Percentiles rank a stretch among this genome's conserved stretches.
phyloP scores from a whole-genome alignment of 2,888 invertebrate species.

The Eudemis profundana region DNA sequence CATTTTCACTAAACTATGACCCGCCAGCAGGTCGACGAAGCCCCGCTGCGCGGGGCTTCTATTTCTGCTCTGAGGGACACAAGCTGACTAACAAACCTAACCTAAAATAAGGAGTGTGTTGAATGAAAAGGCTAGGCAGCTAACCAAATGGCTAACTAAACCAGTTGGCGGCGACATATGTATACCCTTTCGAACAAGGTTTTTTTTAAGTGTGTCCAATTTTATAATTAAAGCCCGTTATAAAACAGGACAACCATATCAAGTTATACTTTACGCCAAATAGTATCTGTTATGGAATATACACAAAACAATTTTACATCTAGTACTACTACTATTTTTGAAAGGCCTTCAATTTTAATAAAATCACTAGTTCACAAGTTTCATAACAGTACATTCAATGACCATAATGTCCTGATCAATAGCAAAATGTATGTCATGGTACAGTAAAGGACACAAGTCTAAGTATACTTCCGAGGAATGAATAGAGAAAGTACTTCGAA shows the following conservation, averaged over 20 bases:
- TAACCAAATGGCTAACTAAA: too few relatives aligned
- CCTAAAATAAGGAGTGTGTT: too few relatives aligned
- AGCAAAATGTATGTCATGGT: slow-evolving; percentile 12
- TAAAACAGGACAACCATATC: neutral
- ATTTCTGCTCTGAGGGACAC: too few relatives aligned
- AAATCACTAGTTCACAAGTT: neutral
- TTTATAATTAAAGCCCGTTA: neutral
- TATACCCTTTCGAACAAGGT: too few relatives aligned
- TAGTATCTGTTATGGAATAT: neutral
- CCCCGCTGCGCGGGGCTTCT: too few relatives aligned
- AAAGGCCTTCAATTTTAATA: slow-evolving; percentile 4
- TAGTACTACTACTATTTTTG: neutral
- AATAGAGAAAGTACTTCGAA: neutral
- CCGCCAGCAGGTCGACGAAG: too few relatives aligned
- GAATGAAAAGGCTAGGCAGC: too few relatives aligned
- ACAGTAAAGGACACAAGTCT: slow-evolving; percentile 1
- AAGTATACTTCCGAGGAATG: slow-evolving; percentile 24
- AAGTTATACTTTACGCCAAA: neutral
- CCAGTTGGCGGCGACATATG: too few relatives aligned
- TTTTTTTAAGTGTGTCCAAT: too few relatives aligned
- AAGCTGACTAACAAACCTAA: too few relatives aligned
- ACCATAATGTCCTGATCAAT: neutral
- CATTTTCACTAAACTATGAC: too few relatives aligned
- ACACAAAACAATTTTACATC: neutral
- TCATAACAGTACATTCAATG: neutral